Evolutionary conservation across 2,888 invertebrate species (phyloP), one percentile per base, ranked within the genome.

Genomic region (Drosophila barbarae): DNA sequence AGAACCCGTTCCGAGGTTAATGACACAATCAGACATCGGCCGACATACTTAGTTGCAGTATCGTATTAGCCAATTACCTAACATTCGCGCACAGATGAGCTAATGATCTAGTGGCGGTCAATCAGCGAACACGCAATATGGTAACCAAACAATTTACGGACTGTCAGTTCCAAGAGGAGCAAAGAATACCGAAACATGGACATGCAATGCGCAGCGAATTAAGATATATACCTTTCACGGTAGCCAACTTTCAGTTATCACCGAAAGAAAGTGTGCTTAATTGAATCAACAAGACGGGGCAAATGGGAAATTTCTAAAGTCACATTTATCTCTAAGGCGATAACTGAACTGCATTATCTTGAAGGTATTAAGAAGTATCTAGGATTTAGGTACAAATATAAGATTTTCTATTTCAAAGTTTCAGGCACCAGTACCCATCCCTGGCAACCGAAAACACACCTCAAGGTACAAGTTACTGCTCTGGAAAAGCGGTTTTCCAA

Each of bases 1-100:
- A 56, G 69, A 69, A 61, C 69, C 32, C 49, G 56, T 56, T 69
- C 49, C 56, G 69, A 69, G 69, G 69, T 68, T 56, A 69, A 69
- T 61, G 69, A 68, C 69, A 68, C 47, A 26, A 26, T 26, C 55
- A 47, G 42, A 30, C 23, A 34, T 34, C 28, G n/a, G 51, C 32
- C n/a, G 35, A 50, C 59, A 54, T 55, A 50, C 59, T 47, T 55
- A 61, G 47, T 68, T 69, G 42, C 51, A 56, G 34, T 42, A 47
- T 67, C 30, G 34, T 42, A 47, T 55, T 26, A 36, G 34, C 35
- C 52, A 65, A 64, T 66, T 66, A 59, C 44, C 50, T 50, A 68
- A 59, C 67, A 30, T 38, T 41, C 32, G 23, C 39, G 38, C 18
- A 49, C 34, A 41, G 21, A 59, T 50, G 59, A 58, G 60, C 56